Percentiles rank a stretch among this genome's conserved stretches.
phyloP scores from a whole-genome alignment of 2,888 invertebrate genomes.

The Hirtodrosophila alboralis region DNA sequence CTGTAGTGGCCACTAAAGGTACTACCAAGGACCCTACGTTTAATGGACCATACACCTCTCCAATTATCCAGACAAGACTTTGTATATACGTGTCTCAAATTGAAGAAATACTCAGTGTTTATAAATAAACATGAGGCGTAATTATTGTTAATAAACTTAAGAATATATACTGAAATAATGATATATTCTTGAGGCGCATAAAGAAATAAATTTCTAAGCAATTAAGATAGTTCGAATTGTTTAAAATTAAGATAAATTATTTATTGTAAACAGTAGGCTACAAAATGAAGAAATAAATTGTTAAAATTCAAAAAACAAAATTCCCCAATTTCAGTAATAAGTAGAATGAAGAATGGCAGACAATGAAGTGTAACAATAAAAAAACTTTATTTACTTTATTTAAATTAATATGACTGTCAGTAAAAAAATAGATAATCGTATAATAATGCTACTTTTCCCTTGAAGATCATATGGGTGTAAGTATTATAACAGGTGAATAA shows the following conservation, averaged over 20 bases:
- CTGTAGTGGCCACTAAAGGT: background rate
- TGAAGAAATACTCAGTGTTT: background rate
- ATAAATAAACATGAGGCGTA: background rate
- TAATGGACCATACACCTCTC: no score
- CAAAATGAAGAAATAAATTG: background rate
- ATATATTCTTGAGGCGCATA: background rate
- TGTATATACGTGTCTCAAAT: background rate
- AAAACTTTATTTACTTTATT: background rate
- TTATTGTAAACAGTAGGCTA: conserved; percentile 16
- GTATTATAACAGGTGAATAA: background rate
- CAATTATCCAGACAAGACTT: background rate
- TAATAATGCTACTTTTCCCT: background rate
- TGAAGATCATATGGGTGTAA: conserved; percentile 4
- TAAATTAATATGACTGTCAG: background rate
- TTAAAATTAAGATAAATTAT: background rate
- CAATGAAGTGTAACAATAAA: background rate
- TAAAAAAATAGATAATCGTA: no score
- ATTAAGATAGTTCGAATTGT: no score
- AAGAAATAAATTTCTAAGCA: no score
- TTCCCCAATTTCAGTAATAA: background rate
- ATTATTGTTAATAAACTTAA: background rate
- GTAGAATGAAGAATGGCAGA: conserved; percentile 1
- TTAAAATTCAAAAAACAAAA: background rate
- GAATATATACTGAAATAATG: background rate
- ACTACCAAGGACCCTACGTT: background rate